A percentile compares a stretch with the other conserved stretches of the same genome.
phyloP scores from a whole-genome alignment of 2,888 invertebrate genomes.

The Brachyptera putata region DNA sequence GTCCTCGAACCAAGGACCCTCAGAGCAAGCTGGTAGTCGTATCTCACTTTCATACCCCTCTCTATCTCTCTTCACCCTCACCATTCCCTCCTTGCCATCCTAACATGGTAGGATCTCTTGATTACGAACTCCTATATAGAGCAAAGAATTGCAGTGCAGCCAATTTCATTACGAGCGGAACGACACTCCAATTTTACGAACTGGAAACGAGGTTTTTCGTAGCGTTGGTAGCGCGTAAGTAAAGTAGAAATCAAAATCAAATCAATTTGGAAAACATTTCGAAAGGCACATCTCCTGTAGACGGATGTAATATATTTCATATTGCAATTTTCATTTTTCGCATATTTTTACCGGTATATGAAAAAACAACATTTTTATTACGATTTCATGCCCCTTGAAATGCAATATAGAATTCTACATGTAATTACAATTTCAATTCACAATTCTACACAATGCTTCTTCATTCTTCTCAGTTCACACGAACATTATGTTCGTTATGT shows the following conservation, averaged over 20 bases:
- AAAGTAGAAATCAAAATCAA: constrained; percentile 2
- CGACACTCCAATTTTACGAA: not conserved
- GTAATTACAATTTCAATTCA: no score
- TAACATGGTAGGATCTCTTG: not conserved
- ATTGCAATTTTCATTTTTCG: no score
- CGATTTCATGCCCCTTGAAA: no score
- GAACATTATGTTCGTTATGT: no score
- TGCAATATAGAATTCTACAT: no score
- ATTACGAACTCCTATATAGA: constrained; percentile 3
- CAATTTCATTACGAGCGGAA: constrained; percentile 5
- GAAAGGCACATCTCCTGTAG: no score
- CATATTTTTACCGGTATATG: no score
- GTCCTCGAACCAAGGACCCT: not conserved
- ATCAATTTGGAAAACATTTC: constrained; percentile 1
- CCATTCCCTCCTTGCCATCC: not conserved
- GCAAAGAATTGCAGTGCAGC: not conserved
- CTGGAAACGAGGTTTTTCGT: constrained; percentile 1
- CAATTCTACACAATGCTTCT: no score
- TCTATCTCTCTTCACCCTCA: not conserved
- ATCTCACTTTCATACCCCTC: not conserved
- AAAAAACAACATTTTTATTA: no score
- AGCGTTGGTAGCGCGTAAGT: not conserved
- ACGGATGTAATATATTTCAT: no score
- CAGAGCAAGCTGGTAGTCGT: not conserved
- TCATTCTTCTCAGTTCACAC: no score